A percentile compares a stretch with the other conserved stretches of the same genome.
phyloP scores from a whole-genome alignment of 2,797 vertebrate genomes.

The Enoplosus armatus region DNA sequence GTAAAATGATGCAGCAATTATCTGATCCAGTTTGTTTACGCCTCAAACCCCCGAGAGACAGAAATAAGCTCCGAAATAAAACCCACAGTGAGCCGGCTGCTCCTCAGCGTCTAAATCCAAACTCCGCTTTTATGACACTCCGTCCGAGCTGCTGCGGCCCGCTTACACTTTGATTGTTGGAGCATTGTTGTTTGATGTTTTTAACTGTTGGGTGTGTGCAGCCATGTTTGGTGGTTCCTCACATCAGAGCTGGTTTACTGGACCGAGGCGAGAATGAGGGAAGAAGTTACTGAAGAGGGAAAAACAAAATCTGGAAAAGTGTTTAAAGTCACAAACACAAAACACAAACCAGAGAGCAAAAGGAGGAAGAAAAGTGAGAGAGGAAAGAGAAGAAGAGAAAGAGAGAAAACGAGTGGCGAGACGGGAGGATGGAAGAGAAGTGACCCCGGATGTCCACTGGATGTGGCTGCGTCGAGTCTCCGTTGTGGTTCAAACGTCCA shows the following conservation, averaged over 20 bases:
- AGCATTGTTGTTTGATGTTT: conserved; percentile 61
- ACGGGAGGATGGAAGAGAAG: not conserved
- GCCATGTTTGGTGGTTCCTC: conserved; percentile 47
- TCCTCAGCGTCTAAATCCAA: conserved; percentile 45
- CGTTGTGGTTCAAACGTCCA: not conserved
- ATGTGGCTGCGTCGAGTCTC: not conserved
- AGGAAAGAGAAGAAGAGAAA: not conserved
- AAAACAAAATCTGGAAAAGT: conserved; percentile 36
- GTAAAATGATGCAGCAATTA: conserved; percentile 66
- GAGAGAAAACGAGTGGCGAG: too few species aligned
- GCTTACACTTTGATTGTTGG: conserved; percentile 40
- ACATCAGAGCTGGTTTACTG: conserved; percentile 51
- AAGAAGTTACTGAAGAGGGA: conserved; percentile 25
- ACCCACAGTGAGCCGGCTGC: conserved; percentile 42
- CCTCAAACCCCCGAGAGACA: conserved; percentile 59
- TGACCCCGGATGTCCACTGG: not conserved
- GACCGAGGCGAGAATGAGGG: conserved; percentile 46
- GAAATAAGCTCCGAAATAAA: conserved; percentile 55
- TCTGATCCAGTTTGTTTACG: conserved; percentile 66
- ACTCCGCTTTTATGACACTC: conserved; percentile 47
- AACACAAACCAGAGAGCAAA: not conserved
- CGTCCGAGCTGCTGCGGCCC: conserved; percentile 38
- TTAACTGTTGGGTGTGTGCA: conserved; percentile 65
- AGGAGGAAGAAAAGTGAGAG: not conserved
- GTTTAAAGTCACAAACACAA: conserved; percentile 29